phyloP scores from a whole-genome alignment of 1,140 invertebrate species.

The Pseudomyrmex concolor region DNA sequence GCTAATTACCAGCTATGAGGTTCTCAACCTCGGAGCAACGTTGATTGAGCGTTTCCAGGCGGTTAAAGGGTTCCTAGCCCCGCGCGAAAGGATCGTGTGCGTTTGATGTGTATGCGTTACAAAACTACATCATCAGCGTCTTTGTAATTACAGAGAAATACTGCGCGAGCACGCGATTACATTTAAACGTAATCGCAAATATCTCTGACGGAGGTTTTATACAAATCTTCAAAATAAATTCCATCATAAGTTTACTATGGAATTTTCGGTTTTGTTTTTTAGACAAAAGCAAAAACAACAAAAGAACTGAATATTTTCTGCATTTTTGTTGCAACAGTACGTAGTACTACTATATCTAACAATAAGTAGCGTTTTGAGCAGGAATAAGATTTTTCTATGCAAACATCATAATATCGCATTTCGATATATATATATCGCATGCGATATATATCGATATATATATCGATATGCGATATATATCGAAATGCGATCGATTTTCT shows the following conservation, averaged over 20 bases:
- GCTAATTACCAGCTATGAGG: constrained; percentile 81
- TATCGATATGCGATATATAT: too few relatives aligned
- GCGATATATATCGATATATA: too few relatives aligned
- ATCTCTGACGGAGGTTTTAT: not conserved
- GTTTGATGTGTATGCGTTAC: constrained; percentile 46
- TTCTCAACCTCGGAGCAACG: constrained; percentile 66
- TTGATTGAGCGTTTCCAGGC: constrained; percentile 55
- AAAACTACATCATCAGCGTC: constrained; percentile 54
- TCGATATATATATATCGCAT: too few relatives aligned
- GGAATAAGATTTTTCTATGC: too few relatives aligned
- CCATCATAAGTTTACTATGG: not conserved
- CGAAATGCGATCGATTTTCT: too few relatives aligned
- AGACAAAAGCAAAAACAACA: too few relatives aligned
- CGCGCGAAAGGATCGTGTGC: constrained; percentile 30
- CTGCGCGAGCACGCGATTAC: not conserved
- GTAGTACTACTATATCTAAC: too few relatives aligned
- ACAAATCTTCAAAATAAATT: not conserved
- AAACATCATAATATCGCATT: too few relatives aligned
- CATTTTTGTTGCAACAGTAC: too few relatives aligned
- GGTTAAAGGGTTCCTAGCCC: constrained; percentile 51
- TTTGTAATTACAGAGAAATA: constrained; percentile 37
- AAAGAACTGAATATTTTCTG: too few relatives aligned
- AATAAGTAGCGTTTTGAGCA: too few relatives aligned
- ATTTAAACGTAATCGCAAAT: constrained; percentile 37
- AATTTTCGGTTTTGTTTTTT: not conserved